phyloP scores from a whole-genome alignment of 2,113 vertebrate genomes.

The Acinonyx jubatus region DNA sequence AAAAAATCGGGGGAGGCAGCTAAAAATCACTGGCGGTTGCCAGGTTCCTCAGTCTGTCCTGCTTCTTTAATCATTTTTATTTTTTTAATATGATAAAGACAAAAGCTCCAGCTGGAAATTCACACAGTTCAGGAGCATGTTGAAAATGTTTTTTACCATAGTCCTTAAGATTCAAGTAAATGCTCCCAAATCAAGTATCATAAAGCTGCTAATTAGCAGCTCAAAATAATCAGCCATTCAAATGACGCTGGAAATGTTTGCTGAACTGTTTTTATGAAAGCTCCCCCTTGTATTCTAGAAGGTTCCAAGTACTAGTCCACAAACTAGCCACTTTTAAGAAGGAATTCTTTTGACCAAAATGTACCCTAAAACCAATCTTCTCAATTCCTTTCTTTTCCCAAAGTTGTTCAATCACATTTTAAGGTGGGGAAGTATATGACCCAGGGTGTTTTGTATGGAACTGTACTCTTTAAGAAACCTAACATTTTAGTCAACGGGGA shows the following conservation, averaged over 20 bases:
- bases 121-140: background rate
- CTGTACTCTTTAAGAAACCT: background rate
- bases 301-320: background rate
- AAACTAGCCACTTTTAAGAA: background rate
- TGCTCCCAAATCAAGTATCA: background rate
- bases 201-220: background rate
- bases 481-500: background rate
- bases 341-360: conserved; percentile 20
- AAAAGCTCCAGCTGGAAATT: background rate
- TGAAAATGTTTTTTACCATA: background rate
- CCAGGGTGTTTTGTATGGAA: background rate
- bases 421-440: background rate
- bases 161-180: background rate
- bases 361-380: background rate
- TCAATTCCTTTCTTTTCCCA: background rate
- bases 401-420: background rate
- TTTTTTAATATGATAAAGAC: background rate
- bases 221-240: background rate
- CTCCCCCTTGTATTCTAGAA: background rate
- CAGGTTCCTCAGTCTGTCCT: background rate
- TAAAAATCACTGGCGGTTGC: background rate
- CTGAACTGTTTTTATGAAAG: background rate
- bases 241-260: background rate
- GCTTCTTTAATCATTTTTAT: background rate
- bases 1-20: background rate